Evolutionary conservation across 2,888 invertebrate genomes (phyloP).

Genomic region (Temnothorax rugatulus): DNA sequence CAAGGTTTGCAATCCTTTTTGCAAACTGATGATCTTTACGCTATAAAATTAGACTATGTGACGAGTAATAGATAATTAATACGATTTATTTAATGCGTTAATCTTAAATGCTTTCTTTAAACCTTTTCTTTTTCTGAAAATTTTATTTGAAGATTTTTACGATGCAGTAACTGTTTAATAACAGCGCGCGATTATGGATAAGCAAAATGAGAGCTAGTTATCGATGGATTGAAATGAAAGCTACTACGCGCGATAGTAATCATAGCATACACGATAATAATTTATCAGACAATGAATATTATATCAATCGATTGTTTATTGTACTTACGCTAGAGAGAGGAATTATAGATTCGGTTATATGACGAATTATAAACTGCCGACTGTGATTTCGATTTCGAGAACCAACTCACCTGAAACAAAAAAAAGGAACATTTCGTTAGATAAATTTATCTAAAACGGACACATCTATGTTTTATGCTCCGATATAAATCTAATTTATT

Average conservation of each 20-base stretch:
- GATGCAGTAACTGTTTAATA: not conserved
- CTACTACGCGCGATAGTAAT: not conserved
- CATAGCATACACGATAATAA: not conserved
- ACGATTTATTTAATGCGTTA: slow-evolving; percentile 6
- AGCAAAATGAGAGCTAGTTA: slow-evolving; percentile 7
- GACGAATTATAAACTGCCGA: slow-evolving; percentile 36
- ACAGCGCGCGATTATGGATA: not conserved
- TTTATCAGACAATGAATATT: not conserved
- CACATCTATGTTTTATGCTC: not conserved
- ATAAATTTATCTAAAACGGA: not conserved
- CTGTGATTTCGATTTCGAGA: not conserved
- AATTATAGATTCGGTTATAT: slow-evolving; percentile 32
- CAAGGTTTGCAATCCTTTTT: slow-evolving; percentile 20
- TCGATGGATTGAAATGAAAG: slow-evolving; percentile 22
- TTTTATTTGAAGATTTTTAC: not conserved
- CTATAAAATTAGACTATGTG: slow-evolving; percentile 35
- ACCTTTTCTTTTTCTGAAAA: not conserved
- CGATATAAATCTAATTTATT: not conserved
- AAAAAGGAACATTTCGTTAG: slow-evolving; percentile 6
- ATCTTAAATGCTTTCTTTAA: not conserved
- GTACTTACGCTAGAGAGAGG: slow-evolving; percentile 25
- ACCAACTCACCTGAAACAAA: slow-evolving; percentile 70
- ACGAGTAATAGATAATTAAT: slow-evolving; percentile 8
- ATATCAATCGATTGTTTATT: slow-evolving; percentile 30
- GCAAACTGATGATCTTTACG: slow-evolving; percentile 24